Evolutionary conservation across 2,888 invertebrate species (phyloP), one percentile per base, ranked within the genome.

Genomic region (Chironomus riparius): DNA sequence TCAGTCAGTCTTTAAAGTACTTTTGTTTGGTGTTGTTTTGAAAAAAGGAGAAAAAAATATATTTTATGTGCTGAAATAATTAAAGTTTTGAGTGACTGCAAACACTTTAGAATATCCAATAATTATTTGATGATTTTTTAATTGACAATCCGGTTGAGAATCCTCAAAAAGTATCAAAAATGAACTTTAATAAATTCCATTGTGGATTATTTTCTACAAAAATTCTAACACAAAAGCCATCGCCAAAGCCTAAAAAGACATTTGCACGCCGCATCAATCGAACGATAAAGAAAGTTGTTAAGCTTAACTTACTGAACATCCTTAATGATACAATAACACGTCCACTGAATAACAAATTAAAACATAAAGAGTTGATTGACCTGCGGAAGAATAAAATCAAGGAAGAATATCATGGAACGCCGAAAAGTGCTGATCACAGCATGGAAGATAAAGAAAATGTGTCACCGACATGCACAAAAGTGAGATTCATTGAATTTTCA

Each of bases 271-370:
- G 68, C 10, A 56, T 72, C 5, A 76, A 47, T 65, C 71, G 72
- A 72, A 71, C 70, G n/a, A 18, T 76, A 13, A 28, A 65, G 21
- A 76, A 38, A 68, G 65, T 77, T 38, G 77, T 75, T 3, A 77
- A 77, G 70, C 21, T 77, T 4, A 77, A 77, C 73, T 65, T 77
- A 62, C 22, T 77, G 13, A 69, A 68, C 24, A 21, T 77, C 12
- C 47, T 77, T 1, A 76, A 76, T 28, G 73, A 77, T 15, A 70
- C 65, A 12, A 47, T 77, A 12, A 62, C 77, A 15, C 68, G 69
- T 18, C 77, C 77, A n/a, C 15, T 77, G 13, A 72, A 22, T 47
- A 77, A 73, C n/a, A 74, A 68, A 68, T 68, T 77, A 4, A 76
- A 28, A 21, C 68, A 76, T 38, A 76, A 76, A 38, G 76, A 76